Evolutionary conservation across 2,888 invertebrate species (phyloP), one percentile per base, ranked within the genome.

Genomic region (Junonia oenone): DNA sequence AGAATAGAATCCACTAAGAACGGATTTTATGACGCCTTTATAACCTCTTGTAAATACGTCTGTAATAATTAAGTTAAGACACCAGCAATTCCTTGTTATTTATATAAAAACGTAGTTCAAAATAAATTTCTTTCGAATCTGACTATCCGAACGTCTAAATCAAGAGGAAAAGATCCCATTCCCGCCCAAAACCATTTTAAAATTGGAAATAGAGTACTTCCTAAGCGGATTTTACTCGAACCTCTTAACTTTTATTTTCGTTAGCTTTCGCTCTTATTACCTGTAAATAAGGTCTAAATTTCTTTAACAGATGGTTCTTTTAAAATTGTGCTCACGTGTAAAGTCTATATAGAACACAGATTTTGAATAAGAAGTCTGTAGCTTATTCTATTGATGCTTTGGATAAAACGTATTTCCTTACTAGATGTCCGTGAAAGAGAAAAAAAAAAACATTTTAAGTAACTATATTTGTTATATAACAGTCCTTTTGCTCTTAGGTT

Each of bases 101-200:
- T n/a, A n/a, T n/a, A n/a, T n/a, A n/a, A n/a, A n/a, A n/a, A n/a
- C n/a, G n/a, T n/a, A n/a, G n/a, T n/a, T n/a, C n/a, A n/a, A n/a
- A n/a, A n/a, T 0, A n/a, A 40, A 38, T n/a, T 11, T 19, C n/a
- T n/a, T n/a, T n/a, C n/a, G 19, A 40, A 17, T 17, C 19, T 19
- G 11, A 17, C 15, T 13, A 22, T 22, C 13, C 22, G 43, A n/a
- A 3, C 15, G 17, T 43, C 22, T 19, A 9, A 40, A 40, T 19
- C 17, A 19, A 40, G 19, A 19, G 17, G 19, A 40, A 37, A 40
- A 43, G 5, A 26, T 26, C 13, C 72, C 68, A 66, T 3, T 76
- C 76, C 72, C 66, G 69, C 69, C 76, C 73, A 73, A 79, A 83
- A 80, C 78, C 77, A 82, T 82, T 83, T 81, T 75, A 78, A 83